Evolutionary conservation across 2,797 vertebrate genomes (phyloP).

Genomic region (Hoplostethus atlanticus): DNA sequence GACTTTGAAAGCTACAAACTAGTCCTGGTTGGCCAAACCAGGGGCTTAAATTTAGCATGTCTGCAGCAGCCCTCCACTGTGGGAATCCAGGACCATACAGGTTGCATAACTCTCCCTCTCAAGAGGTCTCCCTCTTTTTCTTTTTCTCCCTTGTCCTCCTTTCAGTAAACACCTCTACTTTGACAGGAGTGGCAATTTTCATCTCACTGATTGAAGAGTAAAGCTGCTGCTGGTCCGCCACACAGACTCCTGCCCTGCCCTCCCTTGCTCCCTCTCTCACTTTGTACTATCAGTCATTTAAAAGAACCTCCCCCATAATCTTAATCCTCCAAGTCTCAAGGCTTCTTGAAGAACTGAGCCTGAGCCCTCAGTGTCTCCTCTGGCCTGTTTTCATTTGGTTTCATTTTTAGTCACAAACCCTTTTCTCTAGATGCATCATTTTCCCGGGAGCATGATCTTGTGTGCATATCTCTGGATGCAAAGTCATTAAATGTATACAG

Average conservation of each 20-base stretch:
- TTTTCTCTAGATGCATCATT: constrained; percentile 23
- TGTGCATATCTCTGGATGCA: constrained; percentile 33
- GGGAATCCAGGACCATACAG: constrained; percentile 57
- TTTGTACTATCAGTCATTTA: constrained; percentile 84
- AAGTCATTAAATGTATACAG: constrained; percentile 53
- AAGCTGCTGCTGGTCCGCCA: constrained; percentile 83
- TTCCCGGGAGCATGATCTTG: constrained; percentile 45
- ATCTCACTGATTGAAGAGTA: constrained; percentile 86
- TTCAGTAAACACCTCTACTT: constrained; percentile 85
- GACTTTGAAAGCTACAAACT: constrained; percentile 28
- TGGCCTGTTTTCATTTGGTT: constrained; percentile 54
- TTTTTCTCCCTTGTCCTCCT: constrained; percentile 74
- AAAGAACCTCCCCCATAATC: constrained; percentile 78
- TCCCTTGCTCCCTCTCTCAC: constrained; percentile 78
- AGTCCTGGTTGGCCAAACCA: constrained; percentile 47
- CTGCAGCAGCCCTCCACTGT: constrained; percentile 27
- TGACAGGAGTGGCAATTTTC: constrained; percentile 86
- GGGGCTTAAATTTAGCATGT: constrained; percentile 12
- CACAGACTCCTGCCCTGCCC: constrained; percentile 83
- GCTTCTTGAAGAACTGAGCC: constrained; percentile 64
- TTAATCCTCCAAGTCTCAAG: constrained; percentile 80
- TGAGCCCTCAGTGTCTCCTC: constrained; percentile 62
- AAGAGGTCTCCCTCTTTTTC: constrained; percentile 63
- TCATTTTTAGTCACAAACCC: constrained; percentile 34
- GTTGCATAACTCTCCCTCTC: constrained; percentile 81